Base-by-base conservation (phyloP, 2,888 invertebrate genomes). In the Harpagoxenus sublaevis region DNA sequence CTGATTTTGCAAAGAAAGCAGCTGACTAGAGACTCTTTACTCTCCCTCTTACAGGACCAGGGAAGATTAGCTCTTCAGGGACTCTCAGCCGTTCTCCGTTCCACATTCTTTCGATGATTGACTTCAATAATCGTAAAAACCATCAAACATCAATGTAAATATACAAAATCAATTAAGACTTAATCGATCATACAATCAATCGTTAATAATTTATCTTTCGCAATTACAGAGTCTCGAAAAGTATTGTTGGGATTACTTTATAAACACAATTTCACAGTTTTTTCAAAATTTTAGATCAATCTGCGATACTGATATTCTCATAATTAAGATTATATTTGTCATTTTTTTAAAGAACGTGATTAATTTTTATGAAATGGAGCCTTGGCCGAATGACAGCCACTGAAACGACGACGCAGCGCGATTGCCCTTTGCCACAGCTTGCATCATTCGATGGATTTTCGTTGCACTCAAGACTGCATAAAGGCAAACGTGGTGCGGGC, bases 1-100 rank as follows among this genome's bases (percentile, higher is more conserved):
- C 87, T 91, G 92, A 93, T 93, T 94, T 93, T 92, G 94, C 94
- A 92, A 92, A 91, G 92, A 93, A 93, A 93, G 92, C 93, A 94
- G 94, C 94, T 94, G 94, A 94, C 93, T 92, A 83, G 87, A 90
- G 92, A 92, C 92, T 91, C 92, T 89, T 86, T 86, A 87, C 84
- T 88, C 85, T 86, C 87, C 91, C 90, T 84, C 83, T 85, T 75
- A 63, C 74, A 82, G 65, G 48, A 57, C 70, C 78, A 10, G 57
- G 63, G 53, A 83, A 89, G 84, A 89, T 91, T 88, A 85, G 84
- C 74, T 85, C 87, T 86, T 87, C 91, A 88, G 88, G 84, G 86
- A 86, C 66, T 84, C 74, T 86, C 78, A 85, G 71, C 55, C 51
- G 53, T 93, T 92, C 15, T 42, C 12, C 42, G 5, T n/a, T 23